These are phyloP conservation scores for Aphodius granarius DNA, from an alignment of 2,888 invertebrate species.

Conservation along the genomic window DNA sequence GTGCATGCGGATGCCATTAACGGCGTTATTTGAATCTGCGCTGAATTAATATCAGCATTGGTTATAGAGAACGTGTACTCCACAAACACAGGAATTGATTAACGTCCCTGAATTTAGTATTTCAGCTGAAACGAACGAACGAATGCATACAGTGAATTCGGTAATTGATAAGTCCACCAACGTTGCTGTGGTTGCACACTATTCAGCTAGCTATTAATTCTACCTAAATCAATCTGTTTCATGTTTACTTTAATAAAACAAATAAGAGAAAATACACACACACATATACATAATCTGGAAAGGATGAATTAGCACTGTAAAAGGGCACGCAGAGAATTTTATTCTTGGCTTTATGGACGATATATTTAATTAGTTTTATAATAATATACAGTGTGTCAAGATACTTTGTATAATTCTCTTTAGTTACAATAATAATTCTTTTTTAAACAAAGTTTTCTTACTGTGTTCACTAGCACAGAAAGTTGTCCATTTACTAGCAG, in stretches of 20 bases:
- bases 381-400: too few relatives aligned
- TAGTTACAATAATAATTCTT: too few relatives aligned
- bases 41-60: not conserved
- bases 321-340: too few relatives aligned
- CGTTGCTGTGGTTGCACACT: not conserved
- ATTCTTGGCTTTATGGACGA: too few relatives aligned
- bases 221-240: not conserved
- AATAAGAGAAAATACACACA: not conserved
- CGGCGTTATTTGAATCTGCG: not conserved
- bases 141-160: not conserved
- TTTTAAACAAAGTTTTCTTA: too few relatives aligned
- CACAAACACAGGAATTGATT: not conserved
- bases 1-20: not conserved
- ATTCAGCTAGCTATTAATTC: not conserved
- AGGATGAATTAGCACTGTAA: too few relatives aligned
- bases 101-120: not conserved
- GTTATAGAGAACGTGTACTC: not conserved
- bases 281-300: too few relatives aligned
- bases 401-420: too few relatives aligned
- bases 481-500: too few relatives aligned
- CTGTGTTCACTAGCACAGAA: too few relatives aligned
- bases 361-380: too few relatives aligned
- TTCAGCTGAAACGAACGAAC: not conserved
- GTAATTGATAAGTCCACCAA: not conserved
- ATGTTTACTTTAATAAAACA: not conserved